A percentile compares a stretch with the other conserved stretches of the same genome.
These are phyloP conservation scores for Chiridota heheva DNA, from an alignment of 35 echinoderm and acorn worm genomes.

Conservation along the genomic window DNA sequence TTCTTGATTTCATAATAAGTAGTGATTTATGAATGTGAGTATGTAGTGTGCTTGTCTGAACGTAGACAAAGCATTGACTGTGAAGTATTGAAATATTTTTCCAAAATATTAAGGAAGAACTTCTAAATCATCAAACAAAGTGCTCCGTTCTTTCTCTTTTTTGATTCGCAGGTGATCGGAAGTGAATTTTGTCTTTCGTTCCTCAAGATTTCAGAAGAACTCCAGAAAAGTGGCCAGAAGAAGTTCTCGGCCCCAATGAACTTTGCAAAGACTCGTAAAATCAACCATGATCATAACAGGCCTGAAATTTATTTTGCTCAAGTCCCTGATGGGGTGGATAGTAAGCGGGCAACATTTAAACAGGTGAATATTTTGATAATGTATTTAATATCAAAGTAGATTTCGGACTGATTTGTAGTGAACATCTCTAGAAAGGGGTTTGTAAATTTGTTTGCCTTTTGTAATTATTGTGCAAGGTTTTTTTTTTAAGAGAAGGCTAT, in stretches of 20 bases:
- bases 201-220: constrained; percentile 38
- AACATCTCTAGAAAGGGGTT: too few relatives aligned
- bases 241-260: not conserved
- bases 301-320: not conserved
- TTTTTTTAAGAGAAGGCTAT: too few relatives aligned
- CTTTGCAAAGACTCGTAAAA: not conserved
- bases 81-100: not conserved
- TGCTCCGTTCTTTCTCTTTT: not conserved
- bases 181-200: constrained; percentile 51
- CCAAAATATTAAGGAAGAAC: not conserved
- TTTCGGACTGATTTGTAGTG: too few relatives aligned
- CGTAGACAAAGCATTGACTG: not conserved
- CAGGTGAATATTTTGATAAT: too few relatives aligned
- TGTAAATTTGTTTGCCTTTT: too few relatives aligned
- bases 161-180: constrained; percentile 53
- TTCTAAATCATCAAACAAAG: not conserved
- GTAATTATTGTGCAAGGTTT: too few relatives aligned
- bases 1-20: not conserved
- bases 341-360: constrained; percentile 46
- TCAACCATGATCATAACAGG: too few relatives aligned
- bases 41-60: not conserved
- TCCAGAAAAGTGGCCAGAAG: constrained; percentile 34
- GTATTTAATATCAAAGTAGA: too few relatives aligned
- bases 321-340: constrained; percentile 14
- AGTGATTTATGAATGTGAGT: not conserved